A percentile compares a stretch with the other conserved stretches of the same genome.
Evolutionary conservation across 2,113 vertebrate genomes (phyloP).

Genomic region (Phycodurus eques): DNA sequence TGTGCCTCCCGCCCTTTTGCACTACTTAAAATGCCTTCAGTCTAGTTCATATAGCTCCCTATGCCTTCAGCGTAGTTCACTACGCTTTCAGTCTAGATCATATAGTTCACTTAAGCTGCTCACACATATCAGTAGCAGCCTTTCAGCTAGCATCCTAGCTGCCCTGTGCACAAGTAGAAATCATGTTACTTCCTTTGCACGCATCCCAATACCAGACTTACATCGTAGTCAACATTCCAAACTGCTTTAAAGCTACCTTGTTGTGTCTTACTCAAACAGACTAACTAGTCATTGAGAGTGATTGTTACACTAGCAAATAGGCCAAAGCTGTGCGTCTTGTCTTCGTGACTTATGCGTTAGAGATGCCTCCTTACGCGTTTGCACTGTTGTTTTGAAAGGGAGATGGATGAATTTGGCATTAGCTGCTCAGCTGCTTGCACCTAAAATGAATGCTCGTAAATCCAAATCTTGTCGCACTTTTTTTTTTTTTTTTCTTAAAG

Average conservation of each 20-base stretch:
- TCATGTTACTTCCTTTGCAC: slow-evolving; percentile 54
- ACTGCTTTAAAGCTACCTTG: slow-evolving; percentile 22
- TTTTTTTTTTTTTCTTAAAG: slow-evolving; percentile 10
- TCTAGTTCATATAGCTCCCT: slow-evolving; percentile 32
- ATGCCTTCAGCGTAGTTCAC: slow-evolving; percentile 8
- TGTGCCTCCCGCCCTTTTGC: slow-evolving; percentile 63
- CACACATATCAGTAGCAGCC: slow-evolving; percentile 32
- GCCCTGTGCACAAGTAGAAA: slow-evolving; percentile 12
- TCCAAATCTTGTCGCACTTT: slow-evolving; percentile 37
- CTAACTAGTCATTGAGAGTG: slow-evolving; percentile 20
- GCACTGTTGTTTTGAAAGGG: slow-evolving; percentile 49
- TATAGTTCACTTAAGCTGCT: slow-evolving; percentile 19
- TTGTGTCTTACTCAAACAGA: slow-evolving; percentile 15
- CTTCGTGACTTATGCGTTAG: slow-evolving; percentile 38
- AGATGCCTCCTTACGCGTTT: slow-evolving; percentile 46
- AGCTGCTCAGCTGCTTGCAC: slow-evolving; percentile 47
- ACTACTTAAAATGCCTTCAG: slow-evolving; percentile 70
- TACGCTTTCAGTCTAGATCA: slow-evolving; percentile 22
- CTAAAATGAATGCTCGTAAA: slow-evolving; percentile 61
- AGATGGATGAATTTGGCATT: slow-evolving; percentile 44
- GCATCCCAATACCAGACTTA: slow-evolving; percentile 21
- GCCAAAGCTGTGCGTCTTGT: slow-evolving; percentile 50
- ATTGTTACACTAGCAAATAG: slow-evolving; percentile 35
- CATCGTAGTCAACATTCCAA: slow-evolving; percentile 16
- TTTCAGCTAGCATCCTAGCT: slow-evolving; percentile 6